Base-by-base conservation (phyloP, 2,797 vertebrate genomes). In the Aulostomus chinensis region DNA sequence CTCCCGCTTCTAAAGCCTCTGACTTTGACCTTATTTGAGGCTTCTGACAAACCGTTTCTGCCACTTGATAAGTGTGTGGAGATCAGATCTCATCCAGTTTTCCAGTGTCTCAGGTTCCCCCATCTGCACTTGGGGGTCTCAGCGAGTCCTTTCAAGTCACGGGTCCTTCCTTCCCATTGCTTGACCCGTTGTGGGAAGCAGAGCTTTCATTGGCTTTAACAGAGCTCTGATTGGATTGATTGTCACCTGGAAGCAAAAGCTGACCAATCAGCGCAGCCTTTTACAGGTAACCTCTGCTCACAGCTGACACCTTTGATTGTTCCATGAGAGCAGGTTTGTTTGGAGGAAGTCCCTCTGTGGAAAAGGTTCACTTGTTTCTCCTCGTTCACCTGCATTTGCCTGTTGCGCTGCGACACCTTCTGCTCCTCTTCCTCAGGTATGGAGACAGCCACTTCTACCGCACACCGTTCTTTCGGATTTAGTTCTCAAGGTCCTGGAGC, bases 371-470 rank as follows among this genome's bases (percentile, higher is more conserved):
- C 0, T 9, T 13, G 14, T 25, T 29, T 4, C n/a, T n/a, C 3
- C 28, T 20, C 8, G 0, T 31, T 21, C n/a, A 7, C 10, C 9
- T n/a, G 2, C n/a, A 6, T 7, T 2, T 10, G 10, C 18, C 31
- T 7, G 9, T 4, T 4, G 2, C 5, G n/a, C n/a, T n/a, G n/a
- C n/a, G n/a, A n/a, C 2, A 2, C 24, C 2, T 1, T 54, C 11
- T 31, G 9, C 18, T 14, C 4, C 30, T 36, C 30, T 40, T 55
- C 24, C 15, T 13, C 32, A 69, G 61, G 38, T 8, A 88, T 87
- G 85, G 83, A 69, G 14, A 60, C 67, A 42, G 77, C 68, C 18
- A 48, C 78, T 2, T 55, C 83, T 7, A 66, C 54, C 16, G 12
- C 74, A 7, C 80, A 83, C 1, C 69, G 62, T 4, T 28, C 71